Evolutionary conservation across 2,888 invertebrate species (phyloP).

Genomic region (Pristionchus fissidentatus): DNA sequence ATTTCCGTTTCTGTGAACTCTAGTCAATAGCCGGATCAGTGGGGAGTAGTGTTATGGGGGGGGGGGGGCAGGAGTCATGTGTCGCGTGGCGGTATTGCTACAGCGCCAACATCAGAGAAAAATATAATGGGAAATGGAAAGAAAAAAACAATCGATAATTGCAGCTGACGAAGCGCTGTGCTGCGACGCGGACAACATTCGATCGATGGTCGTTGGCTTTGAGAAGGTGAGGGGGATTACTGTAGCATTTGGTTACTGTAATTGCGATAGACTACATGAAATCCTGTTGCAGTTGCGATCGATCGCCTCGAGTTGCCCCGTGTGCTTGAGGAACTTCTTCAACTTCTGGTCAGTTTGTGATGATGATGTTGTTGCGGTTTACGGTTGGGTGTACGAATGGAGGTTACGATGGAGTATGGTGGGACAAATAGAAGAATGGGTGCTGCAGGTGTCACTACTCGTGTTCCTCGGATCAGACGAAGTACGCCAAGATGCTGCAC

Average conservation of each 20-base stretch:
- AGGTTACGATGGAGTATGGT: not conserved
- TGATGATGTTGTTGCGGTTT: not conserved
- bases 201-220: not conserved
- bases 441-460: conserved; percentile 23
- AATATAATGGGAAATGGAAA: too few species aligned
- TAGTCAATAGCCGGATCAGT: too few species aligned
- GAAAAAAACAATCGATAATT: too few species aligned
- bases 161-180: not conserved
- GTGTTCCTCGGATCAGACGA: conserved; percentile 1
- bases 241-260: too few species aligned
- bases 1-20: too few species aligned
- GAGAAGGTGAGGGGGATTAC: conserved; percentile 20
- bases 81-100: too few species aligned
- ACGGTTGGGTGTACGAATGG: not conserved
- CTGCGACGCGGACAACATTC: not conserved
- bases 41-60: too few species aligned
- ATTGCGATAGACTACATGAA: too few species aligned
- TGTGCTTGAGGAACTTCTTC: not conserved
- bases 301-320: not conserved
- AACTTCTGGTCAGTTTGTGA: not conserved
- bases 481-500: too few species aligned
- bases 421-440: too few species aligned
- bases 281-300: not conserved
- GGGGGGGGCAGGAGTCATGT: too few species aligned
- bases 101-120: too few species aligned